Conservation (phyloP, 1,140 invertebrate genomes). For the Atta cephalotes region DNA sequence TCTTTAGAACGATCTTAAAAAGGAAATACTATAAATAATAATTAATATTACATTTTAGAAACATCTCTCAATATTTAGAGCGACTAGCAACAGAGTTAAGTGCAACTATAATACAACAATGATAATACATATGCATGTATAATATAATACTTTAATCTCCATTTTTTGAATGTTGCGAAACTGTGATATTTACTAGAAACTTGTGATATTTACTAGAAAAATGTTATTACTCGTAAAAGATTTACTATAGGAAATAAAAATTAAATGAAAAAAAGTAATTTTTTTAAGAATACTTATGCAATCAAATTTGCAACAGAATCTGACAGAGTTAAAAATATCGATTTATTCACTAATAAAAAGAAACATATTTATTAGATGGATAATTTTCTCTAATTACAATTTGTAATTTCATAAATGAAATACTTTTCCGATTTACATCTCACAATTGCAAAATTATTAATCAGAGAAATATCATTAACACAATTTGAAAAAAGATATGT, state of each 20-base stretch:
- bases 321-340: not conserved
- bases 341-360: conserved; percentile 26
- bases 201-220: not conserved
- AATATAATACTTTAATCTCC: not conserved
- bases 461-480: not conserved
- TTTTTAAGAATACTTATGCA: not conserved
- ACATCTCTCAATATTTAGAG: not conserved
- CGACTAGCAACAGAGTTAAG: not conserved
- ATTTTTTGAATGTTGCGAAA: conserved; percentile 7
- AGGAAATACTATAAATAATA: not conserved
- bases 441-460: not conserved
- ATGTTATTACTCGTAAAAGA: not conserved
- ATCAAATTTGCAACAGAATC: not conserved
- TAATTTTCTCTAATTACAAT: conserved; percentile 23
- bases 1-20: conserved; percentile 16
- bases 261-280: not conserved
- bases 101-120: conserved; percentile 4
- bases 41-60: conserved; percentile 30
- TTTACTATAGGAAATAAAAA: conserved; percentile 12
- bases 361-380: not conserved
- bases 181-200: not conserved
- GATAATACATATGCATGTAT: conserved; percentile 19
- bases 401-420: not conserved
- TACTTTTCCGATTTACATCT: not conserved
- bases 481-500: conserved; percentile 25